Evolutionary conservation across 2,113 vertebrate species (phyloP).

Genomic region (Terrapene triunguis): DNA sequence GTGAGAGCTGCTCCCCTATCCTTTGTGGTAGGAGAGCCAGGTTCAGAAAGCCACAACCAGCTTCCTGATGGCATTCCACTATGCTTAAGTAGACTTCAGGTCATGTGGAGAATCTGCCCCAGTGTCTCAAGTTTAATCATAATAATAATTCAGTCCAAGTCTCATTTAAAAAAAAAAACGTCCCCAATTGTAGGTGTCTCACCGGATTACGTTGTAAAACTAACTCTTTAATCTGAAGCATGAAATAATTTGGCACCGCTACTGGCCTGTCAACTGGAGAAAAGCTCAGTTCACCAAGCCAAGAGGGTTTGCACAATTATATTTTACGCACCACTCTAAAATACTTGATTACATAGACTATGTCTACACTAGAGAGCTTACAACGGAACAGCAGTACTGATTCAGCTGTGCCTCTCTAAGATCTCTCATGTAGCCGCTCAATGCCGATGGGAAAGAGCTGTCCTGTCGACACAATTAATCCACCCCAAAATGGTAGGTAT

Average conservation of each 20-base stretch:
- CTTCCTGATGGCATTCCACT: not conserved
- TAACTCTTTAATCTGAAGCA: not conserved
- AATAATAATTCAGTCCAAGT: not conserved
- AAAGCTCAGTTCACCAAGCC: not conserved
- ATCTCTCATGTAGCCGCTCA: too few species aligned
- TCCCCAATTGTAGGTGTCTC: not conserved
- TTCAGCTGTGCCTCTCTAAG: too few species aligned
- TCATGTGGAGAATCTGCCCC: not conserved
- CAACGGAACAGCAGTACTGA: too few species aligned
- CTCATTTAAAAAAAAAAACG: not conserved
- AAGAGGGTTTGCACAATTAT: not conserved
- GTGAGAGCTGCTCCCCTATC: not conserved
- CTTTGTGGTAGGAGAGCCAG: not conserved
- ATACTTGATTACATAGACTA: not conserved
- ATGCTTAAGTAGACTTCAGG: not conserved
- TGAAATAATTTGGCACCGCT: not conserved
- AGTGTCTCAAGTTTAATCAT: not conserved
- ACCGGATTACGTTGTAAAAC: not conserved
- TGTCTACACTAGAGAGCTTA: too few species aligned
- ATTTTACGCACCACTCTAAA: not conserved
- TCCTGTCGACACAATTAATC: too few species aligned
- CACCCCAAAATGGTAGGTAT: too few species aligned
- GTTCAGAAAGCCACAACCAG: not conserved
- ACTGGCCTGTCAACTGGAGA: not conserved
- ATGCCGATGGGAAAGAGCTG: too few species aligned